Percentiles rank a stretch among this genome's conserved stretches.
Evolutionary conservation across 2,888 invertebrate genomes (phyloP).

Genomic region (Apantesis nais): DNA sequence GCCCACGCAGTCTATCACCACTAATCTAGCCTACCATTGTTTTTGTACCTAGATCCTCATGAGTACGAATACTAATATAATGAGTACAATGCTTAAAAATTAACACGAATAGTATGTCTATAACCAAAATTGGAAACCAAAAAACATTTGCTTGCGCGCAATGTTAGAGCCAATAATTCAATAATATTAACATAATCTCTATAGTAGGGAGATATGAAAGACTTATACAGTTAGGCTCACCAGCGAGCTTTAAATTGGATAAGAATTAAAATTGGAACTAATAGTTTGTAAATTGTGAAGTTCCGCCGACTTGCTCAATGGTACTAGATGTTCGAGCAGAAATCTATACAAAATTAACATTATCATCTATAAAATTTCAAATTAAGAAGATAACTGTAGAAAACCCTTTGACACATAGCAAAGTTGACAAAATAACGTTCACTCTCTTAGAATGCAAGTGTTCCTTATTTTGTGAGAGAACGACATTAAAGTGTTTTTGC

Average conservation of each 20-base stretch:
- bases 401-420: too few species aligned
- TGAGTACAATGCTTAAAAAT: neutral
- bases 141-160: neutral
- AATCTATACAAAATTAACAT: neutral
- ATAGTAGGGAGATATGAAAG: neutral
- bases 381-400: neutral
- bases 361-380: neutral
- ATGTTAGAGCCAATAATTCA: neutral
- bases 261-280: too few species aligned
- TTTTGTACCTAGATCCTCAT: neutral
- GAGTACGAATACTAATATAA: neutral
- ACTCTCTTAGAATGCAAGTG: neutral
- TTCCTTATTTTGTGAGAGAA: neutral
- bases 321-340: neutral
- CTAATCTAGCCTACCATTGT: slow-evolving; percentile 16
- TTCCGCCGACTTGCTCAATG: neutral
- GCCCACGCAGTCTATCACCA: slow-evolving; percentile 56
- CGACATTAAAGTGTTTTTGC: neutral
- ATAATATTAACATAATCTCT: neutral
- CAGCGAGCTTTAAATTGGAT: too few species aligned
- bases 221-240: too few species aligned
- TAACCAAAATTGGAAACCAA: neutral
- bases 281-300: neutral
- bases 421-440: neutral
- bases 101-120: neutral